These are phyloP conservation scores for Scophthalmus maximus DNA, from an alignment of 2,113 vertebrate genomes.

Conservation along the genomic window DNA sequence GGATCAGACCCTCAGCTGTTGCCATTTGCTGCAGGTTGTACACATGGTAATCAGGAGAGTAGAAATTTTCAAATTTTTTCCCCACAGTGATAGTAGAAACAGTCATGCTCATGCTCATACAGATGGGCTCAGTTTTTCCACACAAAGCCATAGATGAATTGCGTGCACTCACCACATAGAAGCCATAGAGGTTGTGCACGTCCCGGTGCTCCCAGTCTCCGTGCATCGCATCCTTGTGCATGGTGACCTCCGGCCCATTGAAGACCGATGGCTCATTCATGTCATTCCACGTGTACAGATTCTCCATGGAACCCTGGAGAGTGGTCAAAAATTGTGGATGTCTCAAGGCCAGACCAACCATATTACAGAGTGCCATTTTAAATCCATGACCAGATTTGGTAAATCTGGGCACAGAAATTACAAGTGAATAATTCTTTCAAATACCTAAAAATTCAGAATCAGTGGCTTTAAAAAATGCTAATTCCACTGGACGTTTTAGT, in stretches of 20 bases:
- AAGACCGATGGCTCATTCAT: slow-evolving; percentile 96
- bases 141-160: too few relatives aligned
- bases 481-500: background rate
- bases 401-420: background rate
- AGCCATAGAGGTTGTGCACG: slow-evolving; percentile 90
- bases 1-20: slow-evolving; percentile 86
- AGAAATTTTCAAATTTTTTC: background rate
- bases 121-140: background rate
- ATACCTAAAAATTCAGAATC: too few relatives aligned
- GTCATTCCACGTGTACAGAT: slow-evolving; percentile 91
- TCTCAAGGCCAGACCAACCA: background rate
- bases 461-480: too few relatives aligned
- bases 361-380: background rate
- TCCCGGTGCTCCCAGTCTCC: slow-evolving; percentile 92
- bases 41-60: slow-evolving; percentile 8
- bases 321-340: background rate
- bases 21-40: slow-evolving; percentile 87
- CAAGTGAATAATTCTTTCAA: too few relatives aligned
- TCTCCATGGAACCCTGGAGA: slow-evolving; percentile 87
- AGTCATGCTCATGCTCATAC: too few relatives aligned
- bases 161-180: slow-evolving; percentile 88
- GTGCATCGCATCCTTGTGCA: slow-evolving; percentile 91
- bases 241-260: slow-evolving; percentile 93
- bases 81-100: too few relatives aligned
- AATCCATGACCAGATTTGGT: background rate